Evolutionary conservation across 1,140 invertebrate genomes (phyloP), one percentile per base, ranked within the genome.

Genomic region (Zaprionus kolodkinae): DNA sequence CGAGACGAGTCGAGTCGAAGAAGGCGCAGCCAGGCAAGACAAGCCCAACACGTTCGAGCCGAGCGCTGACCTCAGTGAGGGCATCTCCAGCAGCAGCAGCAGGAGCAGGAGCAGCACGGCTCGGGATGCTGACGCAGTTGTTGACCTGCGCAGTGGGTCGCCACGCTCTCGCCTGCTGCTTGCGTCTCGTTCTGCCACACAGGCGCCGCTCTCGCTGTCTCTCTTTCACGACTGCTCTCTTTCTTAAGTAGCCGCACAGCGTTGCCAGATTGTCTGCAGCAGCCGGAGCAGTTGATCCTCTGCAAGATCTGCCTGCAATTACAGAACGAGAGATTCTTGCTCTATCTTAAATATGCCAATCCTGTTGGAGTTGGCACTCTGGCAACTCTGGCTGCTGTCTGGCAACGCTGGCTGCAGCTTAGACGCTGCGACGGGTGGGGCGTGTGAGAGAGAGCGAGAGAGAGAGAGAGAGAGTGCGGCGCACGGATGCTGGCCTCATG

Each of bases 371-470:
- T n/a, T 45, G 7, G 15, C n/a, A 2, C 7, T 7, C 15, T 45
- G 40, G 6, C n/a, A 15, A 1, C n/a, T 15, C 6, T 15, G 15
- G 2, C 7, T 6, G 12, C 55, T 4, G 40, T 56, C 54, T 86
- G 81, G 78, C 82, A 81, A 17, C 74, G 11, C 55, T n/a, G n/a
- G 5, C 17, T 17, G 17, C 2, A 43, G 13, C 36, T 73, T 77
- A 77, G 64, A 12, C 35, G 38, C 6, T 55, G 67, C 38, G 45
- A 64, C 38, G 55, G 40, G 38, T 36, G 61, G 40, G 25, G 59
- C 56, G 36, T 62, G 40, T n/a, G n/a, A 13, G 13, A 56, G 56
- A 48, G 63, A 35, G 27, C 13, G 66, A 64, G 33, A 56, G 43
- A 33, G 17, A 17, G 36, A 57, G 54, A 17, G 61, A 17, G 66